phyloP scores from a whole-genome alignment of 1,140 invertebrate genomes.

The Matsumurasca onukii region DNA sequence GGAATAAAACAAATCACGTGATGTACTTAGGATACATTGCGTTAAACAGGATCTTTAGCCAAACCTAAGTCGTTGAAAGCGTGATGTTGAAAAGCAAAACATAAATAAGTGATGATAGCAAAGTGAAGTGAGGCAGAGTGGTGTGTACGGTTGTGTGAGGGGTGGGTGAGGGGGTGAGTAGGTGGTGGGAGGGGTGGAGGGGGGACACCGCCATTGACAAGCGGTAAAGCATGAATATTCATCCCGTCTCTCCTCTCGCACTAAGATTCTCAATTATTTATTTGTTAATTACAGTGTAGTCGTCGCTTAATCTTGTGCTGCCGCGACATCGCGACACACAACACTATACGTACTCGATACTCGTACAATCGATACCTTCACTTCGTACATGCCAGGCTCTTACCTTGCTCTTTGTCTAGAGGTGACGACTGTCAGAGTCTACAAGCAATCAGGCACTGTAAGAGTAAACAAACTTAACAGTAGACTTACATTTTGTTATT shows the following conservation, averaged over 20 bases:
- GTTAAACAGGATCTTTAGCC: no score
- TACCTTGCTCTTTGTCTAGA: no score
- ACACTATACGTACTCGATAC: no score
- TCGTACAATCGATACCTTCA: no score
- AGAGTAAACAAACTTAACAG: no score
- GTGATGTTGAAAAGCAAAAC: background rate
- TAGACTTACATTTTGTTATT: no score
- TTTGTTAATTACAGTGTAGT: constrained; percentile 24
- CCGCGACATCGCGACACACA: background rate
- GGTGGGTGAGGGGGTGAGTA: background rate
- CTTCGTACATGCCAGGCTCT: no score
- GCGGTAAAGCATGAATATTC: constrained; percentile 14
- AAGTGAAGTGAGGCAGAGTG: constrained; percentile 1
- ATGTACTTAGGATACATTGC: no score
- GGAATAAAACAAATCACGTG: no score
- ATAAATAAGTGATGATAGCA: background rate
- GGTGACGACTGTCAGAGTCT: no score
- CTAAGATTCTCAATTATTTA: constrained; percentile 27
- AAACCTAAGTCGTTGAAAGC: no score
- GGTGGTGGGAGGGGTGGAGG: background rate
- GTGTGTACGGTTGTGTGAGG: background rate
- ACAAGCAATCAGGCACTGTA: no score
- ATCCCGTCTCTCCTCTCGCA: background rate
- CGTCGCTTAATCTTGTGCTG: constrained; percentile 16
- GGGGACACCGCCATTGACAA: constrained; percentile 14